Percentiles rank a stretch among this genome's conserved stretches.
Conservation (phyloP, 2,113 vertebrate genomes). For the Lota lota region DNA sequence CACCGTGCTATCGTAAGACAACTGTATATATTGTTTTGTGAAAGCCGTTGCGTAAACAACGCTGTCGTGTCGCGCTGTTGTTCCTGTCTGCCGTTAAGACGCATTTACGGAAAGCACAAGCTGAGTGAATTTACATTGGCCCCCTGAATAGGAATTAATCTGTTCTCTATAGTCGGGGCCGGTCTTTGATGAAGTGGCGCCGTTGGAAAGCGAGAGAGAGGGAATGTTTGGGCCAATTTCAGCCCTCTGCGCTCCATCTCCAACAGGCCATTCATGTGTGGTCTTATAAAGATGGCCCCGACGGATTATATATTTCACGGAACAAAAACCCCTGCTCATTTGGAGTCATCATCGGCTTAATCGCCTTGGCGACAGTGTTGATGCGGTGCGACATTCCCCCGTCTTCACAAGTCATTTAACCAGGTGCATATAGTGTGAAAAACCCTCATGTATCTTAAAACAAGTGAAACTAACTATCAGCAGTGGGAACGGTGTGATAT, state of each 20-base stretch:
- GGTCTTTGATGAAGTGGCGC: slow-evolving; percentile 56
- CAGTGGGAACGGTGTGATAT: too few relatives aligned
- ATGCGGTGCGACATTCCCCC: background rate
- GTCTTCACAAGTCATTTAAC: background rate
- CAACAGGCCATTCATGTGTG: slow-evolving; percentile 26
- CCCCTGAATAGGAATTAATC: slow-evolving; percentile 63
- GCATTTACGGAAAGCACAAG: too few relatives aligned
- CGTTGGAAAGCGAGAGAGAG: slow-evolving; percentile 42
- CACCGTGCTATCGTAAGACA: too few relatives aligned
- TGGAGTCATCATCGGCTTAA: slow-evolving; percentile 13
- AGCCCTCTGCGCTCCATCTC: slow-evolving; percentile 15
- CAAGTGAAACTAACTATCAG: too few relatives aligned
- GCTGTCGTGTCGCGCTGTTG: slow-evolving; percentile 30
- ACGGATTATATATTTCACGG: slow-evolving; percentile 20
- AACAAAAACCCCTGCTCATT: slow-evolving; percentile 9
- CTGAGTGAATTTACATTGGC: slow-evolving; percentile 1
- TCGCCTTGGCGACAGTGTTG: slow-evolving; percentile 3
- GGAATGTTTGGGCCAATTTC: slow-evolving; percentile 22
- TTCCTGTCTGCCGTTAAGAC: too few relatives aligned
- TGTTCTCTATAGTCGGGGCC: slow-evolving; percentile 50
- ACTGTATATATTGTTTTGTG: slow-evolving; percentile 16
- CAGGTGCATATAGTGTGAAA: too few relatives aligned
- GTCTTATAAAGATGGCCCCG: slow-evolving; percentile 7
- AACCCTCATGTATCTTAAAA: too few relatives aligned
- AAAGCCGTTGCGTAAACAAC: slow-evolving; percentile 45